phyloP scores from a whole-genome alignment of 1,140 invertebrate species.

The Zaprionus vittiger region DNA sequence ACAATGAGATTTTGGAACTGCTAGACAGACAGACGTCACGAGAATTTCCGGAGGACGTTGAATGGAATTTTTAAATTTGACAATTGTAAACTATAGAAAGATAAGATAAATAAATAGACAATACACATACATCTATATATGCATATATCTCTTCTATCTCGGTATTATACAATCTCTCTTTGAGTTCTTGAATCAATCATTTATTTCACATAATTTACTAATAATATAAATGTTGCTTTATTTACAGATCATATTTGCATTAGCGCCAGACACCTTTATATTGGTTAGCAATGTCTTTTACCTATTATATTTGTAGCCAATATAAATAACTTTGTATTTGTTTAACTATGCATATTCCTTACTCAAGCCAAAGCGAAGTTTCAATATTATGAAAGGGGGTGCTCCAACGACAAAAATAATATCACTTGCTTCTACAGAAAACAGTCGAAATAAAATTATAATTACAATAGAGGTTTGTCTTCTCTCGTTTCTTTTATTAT shows the following conservation, averaged over 20 bases:
- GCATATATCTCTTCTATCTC: background rate
- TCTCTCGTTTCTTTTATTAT: constrained; percentile 45
- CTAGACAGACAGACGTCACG: background rate
- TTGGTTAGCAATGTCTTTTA: constrained; percentile 16
- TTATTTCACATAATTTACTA: constrained; percentile 57
- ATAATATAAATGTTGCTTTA: constrained; percentile 47
- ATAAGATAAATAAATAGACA: constrained; percentile 27
- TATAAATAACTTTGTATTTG: constrained; percentile 45
- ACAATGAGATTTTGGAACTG: constrained; percentile 15
- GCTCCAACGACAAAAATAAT: constrained; percentile 40
- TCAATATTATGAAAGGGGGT: background rate
- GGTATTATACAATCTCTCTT: background rate
- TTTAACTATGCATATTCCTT: constrained; percentile 21
- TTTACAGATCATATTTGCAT: constrained; percentile 41
- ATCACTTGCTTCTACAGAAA: constrained; percentile 56
- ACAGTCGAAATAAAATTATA: constrained; percentile 19
- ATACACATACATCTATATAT: background rate
- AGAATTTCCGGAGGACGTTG: constrained; percentile 22
- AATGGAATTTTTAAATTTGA: constrained; percentile 40
- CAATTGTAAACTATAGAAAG: constrained; percentile 9
- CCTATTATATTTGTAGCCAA: constrained; percentile 30
- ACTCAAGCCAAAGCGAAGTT: constrained; percentile 38
- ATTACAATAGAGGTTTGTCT: constrained; percentile 33
- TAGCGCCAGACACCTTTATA: constrained; percentile 1
- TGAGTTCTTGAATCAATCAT: constrained; percentile 33